Percentiles rank a stretch among this genome's conserved stretches.
These are phyloP conservation scores for Acronicta psi DNA, from an alignment of 2,888 invertebrate species.

Conservation along the genomic window DNA sequence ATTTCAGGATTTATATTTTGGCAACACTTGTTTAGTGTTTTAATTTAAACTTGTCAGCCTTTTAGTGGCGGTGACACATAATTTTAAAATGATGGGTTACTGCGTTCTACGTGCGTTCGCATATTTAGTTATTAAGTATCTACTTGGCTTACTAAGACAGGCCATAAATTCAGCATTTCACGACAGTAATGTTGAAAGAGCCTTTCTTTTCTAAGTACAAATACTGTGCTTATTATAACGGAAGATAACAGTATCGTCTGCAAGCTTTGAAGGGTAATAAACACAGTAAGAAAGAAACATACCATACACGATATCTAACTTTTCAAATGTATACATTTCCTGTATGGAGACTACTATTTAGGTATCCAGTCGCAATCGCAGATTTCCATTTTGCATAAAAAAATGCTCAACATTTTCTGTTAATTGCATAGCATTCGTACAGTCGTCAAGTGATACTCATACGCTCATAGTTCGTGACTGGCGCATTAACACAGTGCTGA, in stretches of 20 bases:
- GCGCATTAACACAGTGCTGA: constrained; percentile 65
- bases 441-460: constrained; percentile 48
- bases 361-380: neutral
- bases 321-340: neutral
- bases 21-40: constrained; percentile 1
- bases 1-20: constrained; percentile 13
- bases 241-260: neutral
- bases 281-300: neutral
- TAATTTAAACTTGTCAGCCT: constrained; percentile 1
- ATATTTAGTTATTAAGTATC: neutral
- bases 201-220: neutral
- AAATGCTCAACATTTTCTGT: constrained; percentile 12
- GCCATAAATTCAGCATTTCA: no score
- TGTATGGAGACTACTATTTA: neutral
- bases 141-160: neutral
- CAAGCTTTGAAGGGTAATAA: neutral
- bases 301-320: neutral
- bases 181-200: neutral
- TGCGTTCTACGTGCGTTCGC: neutral
- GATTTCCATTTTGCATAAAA: constrained; percentile 13
- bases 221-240: neutral
- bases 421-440: constrained; percentile 35
- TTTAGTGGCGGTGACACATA: neutral
- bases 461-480: constrained; percentile 63
- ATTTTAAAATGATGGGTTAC: neutral